These are phyloP conservation scores for Ceriagrion tenellum DNA, from an alignment of 2,888 invertebrate species.

Conservation along the genomic window DNA sequence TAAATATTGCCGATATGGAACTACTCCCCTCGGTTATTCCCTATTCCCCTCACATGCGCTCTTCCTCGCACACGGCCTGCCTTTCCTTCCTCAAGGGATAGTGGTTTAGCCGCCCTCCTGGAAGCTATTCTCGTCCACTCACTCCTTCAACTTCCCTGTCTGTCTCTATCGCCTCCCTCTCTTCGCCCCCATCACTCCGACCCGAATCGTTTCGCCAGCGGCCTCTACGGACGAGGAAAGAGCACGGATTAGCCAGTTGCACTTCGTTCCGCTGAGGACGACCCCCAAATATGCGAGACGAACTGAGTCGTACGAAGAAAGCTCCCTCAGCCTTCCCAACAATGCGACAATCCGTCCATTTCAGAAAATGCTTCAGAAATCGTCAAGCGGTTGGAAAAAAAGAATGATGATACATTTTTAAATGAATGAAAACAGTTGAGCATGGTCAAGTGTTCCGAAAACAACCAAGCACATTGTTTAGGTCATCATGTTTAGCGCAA, in stretches of 20 bases:
- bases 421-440: too few relatives aligned
- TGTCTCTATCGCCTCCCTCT: not conserved
- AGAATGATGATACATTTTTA: too few relatives aligned
- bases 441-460: too few relatives aligned
- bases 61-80: not conserved
- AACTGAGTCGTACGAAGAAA: too few relatives aligned
- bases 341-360: too few relatives aligned
- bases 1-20: not conserved
- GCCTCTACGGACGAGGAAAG: not conserved
- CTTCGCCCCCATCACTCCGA: not conserved
- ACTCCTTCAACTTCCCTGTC: not conserved
- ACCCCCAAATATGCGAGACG: too few relatives aligned
- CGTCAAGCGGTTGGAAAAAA: too few relatives aligned
- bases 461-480: too few relatives aligned
- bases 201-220: not conserved
- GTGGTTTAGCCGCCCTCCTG: slow-evolving; percentile 63
- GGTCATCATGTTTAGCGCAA: too few relatives aligned
- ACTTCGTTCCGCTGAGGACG: too few relatives aligned
- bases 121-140: slow-evolving; percentile 59
- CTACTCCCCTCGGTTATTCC: not conserved
- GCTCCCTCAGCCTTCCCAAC: too few relatives aligned
- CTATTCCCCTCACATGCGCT: not conserved
- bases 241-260: not conserved
- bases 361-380: too few relatives aligned
- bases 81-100: slow-evolving; percentile 63